A percentile compares a stretch with the other conserved stretches of the same genome.
These are phyloP conservation scores for Diaphora mendica DNA, from an alignment of 2,888 invertebrate species.

Conservation along the genomic window DNA sequence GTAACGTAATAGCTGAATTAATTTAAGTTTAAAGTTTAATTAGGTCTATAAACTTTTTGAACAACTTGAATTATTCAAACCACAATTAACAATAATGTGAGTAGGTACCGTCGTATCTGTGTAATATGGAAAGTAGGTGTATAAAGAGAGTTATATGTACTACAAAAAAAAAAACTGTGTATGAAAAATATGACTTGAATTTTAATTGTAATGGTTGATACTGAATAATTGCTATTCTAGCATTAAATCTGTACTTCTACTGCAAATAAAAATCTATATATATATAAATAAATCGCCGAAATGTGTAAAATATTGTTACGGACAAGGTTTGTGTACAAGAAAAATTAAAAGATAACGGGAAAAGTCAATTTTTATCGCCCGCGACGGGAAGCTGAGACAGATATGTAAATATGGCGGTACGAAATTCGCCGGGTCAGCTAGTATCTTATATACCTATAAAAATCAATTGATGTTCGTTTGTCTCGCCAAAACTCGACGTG, in stretches of 20 bases:
- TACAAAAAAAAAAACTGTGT: not conserved
- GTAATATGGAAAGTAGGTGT: not conserved
- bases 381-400: no score
- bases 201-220: not conserved
- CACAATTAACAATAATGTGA: not conserved
- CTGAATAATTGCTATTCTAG: not conserved
- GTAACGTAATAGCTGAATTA: constrained; percentile 6
- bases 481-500: no score
- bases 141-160: not conserved
- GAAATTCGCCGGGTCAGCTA: no score
- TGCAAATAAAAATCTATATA: not conserved
- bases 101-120: not conserved
- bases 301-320: no score
- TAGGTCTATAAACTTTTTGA: constrained; percentile 12
- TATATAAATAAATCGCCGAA: no score
- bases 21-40: constrained; percentile 18
- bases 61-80: constrained; percentile 7
- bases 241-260: not conserved
- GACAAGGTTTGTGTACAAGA: no score
- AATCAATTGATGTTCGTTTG: no score
- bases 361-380: no score
- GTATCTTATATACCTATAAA: no score
- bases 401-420: no score
- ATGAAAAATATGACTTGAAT: not conserved
- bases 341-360: no score